Base-by-base conservation (phyloP, 2,113 vertebrate species). In the Pterocles orientalis region DNA sequence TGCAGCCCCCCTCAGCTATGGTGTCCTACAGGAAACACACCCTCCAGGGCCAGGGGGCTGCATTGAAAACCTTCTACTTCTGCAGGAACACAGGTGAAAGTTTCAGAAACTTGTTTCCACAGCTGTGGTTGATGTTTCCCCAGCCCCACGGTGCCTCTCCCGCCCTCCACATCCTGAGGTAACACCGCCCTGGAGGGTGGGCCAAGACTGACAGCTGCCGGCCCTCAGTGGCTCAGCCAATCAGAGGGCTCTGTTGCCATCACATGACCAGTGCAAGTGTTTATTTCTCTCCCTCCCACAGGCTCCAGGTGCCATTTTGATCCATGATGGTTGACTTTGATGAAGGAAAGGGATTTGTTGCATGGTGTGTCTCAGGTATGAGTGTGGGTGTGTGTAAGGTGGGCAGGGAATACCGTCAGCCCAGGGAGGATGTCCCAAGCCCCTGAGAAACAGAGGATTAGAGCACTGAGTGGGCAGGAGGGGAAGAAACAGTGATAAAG, bases 241-340 rank as follows among this genome's bases (percentile, higher is more conserved):
- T 86, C 71, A 48, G 75, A 2, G 43, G 9, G 43, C 41, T n/a
- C 5, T 28, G 3, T 1, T 6, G 47, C 3, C 20, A 18, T 43
- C 76, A 66, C 12, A 0, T 88, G 82, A 73, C 62, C 43, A 43
- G 7, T 3, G 3, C 9, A 8, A 11, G 54, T 18, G 11, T 4
- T 13, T 47, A 12, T 61, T 9, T 7, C 13, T 23, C 18, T 0
- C 36, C 6, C 10, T 25, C 3, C 2, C 8, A 10, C 13, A 53
- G 43, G 18, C 1, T 9, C 1, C 1, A 19, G 26, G 3, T 0
- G 39, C 41, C 33, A 23, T 21, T 24, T 54, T 65, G 86, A 1
- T 15, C 3, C 0, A 0, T 0, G 13, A 2, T 3, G 14, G 3
- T 7, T 29, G 15, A 1, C 2, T 4, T 0, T 0, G 26, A 5